Evolutionary conservation across 2,113 vertebrate genomes (phyloP).

Genomic region (Anarrhichthys ocellatus): DNA sequence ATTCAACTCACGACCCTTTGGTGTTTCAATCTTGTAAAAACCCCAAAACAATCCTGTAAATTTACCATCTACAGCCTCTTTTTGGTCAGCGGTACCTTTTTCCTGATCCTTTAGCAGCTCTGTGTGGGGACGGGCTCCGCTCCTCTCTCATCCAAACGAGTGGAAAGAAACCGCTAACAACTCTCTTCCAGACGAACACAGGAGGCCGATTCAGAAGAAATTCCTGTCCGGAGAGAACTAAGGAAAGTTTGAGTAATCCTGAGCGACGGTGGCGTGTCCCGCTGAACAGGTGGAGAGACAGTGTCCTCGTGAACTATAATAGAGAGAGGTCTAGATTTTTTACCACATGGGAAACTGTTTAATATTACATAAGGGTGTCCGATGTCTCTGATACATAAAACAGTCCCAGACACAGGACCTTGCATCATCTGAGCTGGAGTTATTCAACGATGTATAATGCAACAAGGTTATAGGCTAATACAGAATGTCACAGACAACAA

Average conservation of each 20-base stretch:
- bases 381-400: conserved; percentile 78
- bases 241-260: conserved; percentile 51
- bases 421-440: conserved; percentile 77
- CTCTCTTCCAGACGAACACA: conserved; percentile 9
- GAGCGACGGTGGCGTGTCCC: conserved; percentile 16
- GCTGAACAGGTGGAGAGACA: conserved; percentile 55
- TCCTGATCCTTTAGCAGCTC: conserved; percentile 38
- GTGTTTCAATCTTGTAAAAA: neutral
- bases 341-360: conserved; percentile 76
- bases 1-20: neutral
- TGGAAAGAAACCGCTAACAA: neutral
- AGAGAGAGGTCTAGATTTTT: conserved; percentile 77
- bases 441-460: conserved; percentile 73
- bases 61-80: neutral
- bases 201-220: conserved; percentile 9
- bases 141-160: conserved; percentile 44
- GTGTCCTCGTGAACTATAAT: conserved; percentile 63
- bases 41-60: neutral
- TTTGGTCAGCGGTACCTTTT: conserved; percentile 44
- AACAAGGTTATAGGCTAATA: conserved; percentile 48
- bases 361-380: conserved; percentile 81
- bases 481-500: neutral
- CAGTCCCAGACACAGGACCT: conserved; percentile 67
- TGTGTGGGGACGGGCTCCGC: conserved; percentile 6
- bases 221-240: conserved; percentile 27